These are phyloP conservation scores for Mesorhabditis sp. DNA, from an alignment of 2,888 invertebrate species.

Conservation along the genomic window DNA sequence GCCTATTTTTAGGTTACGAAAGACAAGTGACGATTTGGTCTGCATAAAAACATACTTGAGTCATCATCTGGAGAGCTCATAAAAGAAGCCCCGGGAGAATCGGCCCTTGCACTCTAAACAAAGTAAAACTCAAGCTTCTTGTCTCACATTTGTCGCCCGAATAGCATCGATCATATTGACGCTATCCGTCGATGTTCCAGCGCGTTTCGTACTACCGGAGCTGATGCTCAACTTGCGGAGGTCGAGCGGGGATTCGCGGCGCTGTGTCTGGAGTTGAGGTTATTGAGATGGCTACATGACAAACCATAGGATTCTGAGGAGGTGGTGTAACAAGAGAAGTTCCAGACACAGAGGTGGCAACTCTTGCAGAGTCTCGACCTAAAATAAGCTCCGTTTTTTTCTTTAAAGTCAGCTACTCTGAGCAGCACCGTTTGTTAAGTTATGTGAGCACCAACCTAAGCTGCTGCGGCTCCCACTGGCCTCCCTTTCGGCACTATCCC, in stretches of 20 bases:
- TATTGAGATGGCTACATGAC: neutral
- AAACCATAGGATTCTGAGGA: constrained; percentile 8
- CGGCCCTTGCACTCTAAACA: constrained; percentile 14
- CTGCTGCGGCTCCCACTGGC: neutral
- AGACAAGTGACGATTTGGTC: too few relatives aligned
- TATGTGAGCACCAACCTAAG: too few relatives aligned
- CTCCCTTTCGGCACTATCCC: neutral
- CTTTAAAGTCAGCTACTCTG: neutral
- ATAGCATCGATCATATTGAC: constrained; percentile 7
- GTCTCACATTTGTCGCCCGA: neutral
- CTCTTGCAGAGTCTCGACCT: constrained; percentile 6
- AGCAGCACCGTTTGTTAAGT: neutral
- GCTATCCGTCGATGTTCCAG: constrained; percentile 23
- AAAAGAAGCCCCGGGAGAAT: constrained; percentile 33
- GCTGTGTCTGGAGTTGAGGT: neutral
- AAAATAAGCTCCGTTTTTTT: neutral
- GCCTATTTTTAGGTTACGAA: too few relatives aligned
- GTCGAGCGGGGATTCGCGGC: neutral
- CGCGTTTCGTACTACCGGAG: constrained; percentile 19
- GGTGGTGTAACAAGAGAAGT: constrained; percentile 33
- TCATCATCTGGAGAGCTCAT: constrained; percentile 55
- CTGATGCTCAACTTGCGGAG: constrained; percentile 18
- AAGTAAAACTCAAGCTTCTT: neutral
- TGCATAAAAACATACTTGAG: constrained; percentile 39
- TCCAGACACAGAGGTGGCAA: constrained; percentile 10